phyloP scores from a whole-genome alignment of 1,140 invertebrate species.

The Drosophila kikkawai region DNA sequence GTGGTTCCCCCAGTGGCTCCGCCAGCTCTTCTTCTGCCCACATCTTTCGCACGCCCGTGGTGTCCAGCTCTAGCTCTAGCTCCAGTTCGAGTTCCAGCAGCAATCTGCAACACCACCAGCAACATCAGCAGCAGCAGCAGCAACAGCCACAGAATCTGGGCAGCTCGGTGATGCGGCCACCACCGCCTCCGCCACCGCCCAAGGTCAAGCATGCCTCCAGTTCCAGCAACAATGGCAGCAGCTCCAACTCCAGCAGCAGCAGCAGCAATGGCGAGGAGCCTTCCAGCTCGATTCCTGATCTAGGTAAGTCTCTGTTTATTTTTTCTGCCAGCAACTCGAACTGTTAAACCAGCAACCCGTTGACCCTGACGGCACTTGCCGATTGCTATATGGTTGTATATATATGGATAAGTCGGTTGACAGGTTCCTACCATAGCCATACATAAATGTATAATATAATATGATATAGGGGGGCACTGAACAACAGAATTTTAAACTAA shows the following conservation, averaged over 20 bases:
- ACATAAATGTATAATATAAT: neutral
- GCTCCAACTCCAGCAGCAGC: slow-evolving; percentile 19
- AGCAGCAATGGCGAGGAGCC: slow-evolving; percentile 88
- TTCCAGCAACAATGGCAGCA: slow-evolving; percentile 20
- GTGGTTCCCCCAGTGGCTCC: slow-evolving; percentile 38
- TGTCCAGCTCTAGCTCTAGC: slow-evolving; percentile 76
- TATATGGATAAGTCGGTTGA: slow-evolving; percentile 26
- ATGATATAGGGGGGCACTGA: slow-evolving; percentile 9
- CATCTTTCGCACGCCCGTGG: slow-evolving; percentile 81
- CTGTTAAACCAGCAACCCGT: slow-evolving; percentile 56
- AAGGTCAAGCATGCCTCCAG: slow-evolving; percentile 82
- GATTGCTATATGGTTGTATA: slow-evolving; percentile 36
- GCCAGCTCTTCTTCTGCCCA: slow-evolving; percentile 46
- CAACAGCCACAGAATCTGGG: slow-evolving; percentile 35
- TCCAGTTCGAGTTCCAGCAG: slow-evolving; percentile 36
- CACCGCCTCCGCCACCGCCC: slow-evolving; percentile 87
- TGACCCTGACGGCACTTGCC: slow-evolving; percentile 73
- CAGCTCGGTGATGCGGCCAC: slow-evolving; percentile 86
- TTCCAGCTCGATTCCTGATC: slow-evolving; percentile 93
- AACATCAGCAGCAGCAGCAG: slow-evolving; percentile 45
- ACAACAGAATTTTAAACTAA: neutral
- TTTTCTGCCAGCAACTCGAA: slow-evolving; percentile 3
- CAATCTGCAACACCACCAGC: slow-evolving; percentile 49
- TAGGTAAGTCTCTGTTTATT: slow-evolving; percentile 87
- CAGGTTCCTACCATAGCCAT: slow-evolving; percentile 31